phyloP scores from a whole-genome alignment of 2,888 invertebrate genomes.

The Cephus sareptanus region DNA sequence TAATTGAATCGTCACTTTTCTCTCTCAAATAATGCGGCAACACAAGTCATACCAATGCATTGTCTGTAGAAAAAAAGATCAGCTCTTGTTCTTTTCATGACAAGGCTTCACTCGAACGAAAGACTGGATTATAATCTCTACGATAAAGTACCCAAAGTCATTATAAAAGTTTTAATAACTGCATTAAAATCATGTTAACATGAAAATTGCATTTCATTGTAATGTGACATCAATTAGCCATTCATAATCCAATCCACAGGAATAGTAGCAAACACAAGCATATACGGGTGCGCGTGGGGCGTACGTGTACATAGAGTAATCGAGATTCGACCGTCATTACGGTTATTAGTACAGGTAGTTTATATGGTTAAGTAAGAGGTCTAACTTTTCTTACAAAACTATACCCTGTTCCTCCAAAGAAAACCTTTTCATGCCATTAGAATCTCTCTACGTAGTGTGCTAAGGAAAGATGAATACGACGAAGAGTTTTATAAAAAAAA shows the following conservation, averaged over 20 bases:
- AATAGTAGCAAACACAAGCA: background rate
- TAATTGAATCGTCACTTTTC: background rate
- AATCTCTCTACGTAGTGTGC: slow-evolving; percentile 2
- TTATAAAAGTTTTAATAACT: slow-evolving; percentile 1
- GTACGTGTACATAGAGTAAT: background rate
- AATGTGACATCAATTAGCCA: background rate
- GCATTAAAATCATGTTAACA: background rate
- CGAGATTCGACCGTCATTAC: background rate
- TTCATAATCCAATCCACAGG: background rate
- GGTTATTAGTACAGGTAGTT: slow-evolving; percentile 1
- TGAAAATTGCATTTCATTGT: background rate
- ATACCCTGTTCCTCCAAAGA: slow-evolving; percentile 5
- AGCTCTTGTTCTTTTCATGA: background rate
- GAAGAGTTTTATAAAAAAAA: slow-evolving; percentile 12
- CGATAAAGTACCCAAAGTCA: slow-evolving; percentile 4
- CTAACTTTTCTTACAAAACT: background rate
- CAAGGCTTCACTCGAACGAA: background rate
- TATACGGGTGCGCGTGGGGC: background rate
- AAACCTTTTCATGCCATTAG: slow-evolving; percentile 4
- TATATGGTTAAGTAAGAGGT: background rate
- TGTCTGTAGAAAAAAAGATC: background rate
- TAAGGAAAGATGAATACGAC: background rate
- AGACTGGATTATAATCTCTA: slow-evolving; percentile 7
- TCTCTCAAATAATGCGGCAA: background rate
- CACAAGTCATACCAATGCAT: background rate